Evolutionary conservation across 2,113 vertebrate genomes (phyloP), one percentile per base, ranked within the genome.

Genomic region (Aplodontia rufa): DNA sequence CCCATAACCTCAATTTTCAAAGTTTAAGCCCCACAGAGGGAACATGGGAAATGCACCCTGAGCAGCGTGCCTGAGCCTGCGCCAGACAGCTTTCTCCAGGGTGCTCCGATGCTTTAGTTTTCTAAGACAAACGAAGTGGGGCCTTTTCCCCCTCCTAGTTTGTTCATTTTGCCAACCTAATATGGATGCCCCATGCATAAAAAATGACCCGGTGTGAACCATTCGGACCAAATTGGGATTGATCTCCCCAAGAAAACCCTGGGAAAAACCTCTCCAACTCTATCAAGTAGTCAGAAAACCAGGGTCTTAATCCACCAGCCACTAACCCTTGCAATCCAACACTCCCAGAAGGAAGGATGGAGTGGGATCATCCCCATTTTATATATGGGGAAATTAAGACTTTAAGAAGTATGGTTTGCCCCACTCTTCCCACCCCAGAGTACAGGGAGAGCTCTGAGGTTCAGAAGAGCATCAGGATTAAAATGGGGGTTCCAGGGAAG

Each of bases 141-240:
- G 22, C 58, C 9, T 45, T 37, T 74, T 62, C 19, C 13, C 35
- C 37, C 53, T 12, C 35, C 35, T 37, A 28, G 20, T 84, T 93
- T 68, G 53, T n/a, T 79, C 58, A 80, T 28, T 68, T n/a, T 90
- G 24, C 47, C 84, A 84, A 60, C 76, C 40, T 95, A 81, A 89
- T 47, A 60, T 68, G 40, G 51, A 92, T 51, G 16, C 11, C 1
- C 28, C 32, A 17, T 20, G 30, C 26, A 58, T 82, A 90, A 40
- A 58, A 82, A 86, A 81, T 6, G 30, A 91, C 9, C 42, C 74
- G 37, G 1, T 3, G 26, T 75, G 58, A 94, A 26, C 58, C 55
- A 6, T 42, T 93, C 45, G 89, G 53, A 58, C 37, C 26, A 24
- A 80, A 96, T 51, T 17, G 85, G 19, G 49, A 40, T 32, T 62